These are phyloP conservation scores for Oxyteleia sp. DNA, from an alignment of 2,888 invertebrate species.

Conservation along the genomic window DNA sequence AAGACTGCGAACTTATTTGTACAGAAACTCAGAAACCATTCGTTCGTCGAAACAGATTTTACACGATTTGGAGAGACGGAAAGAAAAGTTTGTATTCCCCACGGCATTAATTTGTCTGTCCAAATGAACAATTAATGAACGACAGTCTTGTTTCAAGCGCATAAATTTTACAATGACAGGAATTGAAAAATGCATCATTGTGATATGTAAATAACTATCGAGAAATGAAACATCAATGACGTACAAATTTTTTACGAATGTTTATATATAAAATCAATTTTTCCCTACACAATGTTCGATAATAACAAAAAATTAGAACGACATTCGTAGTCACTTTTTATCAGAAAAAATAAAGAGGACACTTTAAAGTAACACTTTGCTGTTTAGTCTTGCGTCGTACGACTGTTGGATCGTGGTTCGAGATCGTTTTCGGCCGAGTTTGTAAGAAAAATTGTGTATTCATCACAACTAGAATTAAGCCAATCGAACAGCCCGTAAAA, in stretches of 20 bases:
- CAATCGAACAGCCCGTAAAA: slow-evolving; percentile 27
- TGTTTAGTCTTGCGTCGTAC: slow-evolving; percentile 7
- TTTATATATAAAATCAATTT: slow-evolving; percentile 44
- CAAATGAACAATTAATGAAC: too few species aligned
- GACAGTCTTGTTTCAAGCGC: slow-evolving; percentile 36
- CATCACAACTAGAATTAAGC: background rate
- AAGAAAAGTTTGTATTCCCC: too few species aligned
- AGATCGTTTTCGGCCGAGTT: too few species aligned
- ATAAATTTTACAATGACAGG: slow-evolving; percentile 33
- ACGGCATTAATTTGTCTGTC: too few species aligned
- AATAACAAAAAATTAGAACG: too few species aligned
- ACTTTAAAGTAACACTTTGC: background rate
- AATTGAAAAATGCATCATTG: slow-evolving; percentile 57
- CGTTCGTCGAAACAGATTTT: background rate
- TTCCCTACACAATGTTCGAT: slow-evolving; percentile 41
- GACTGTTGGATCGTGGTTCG: slow-evolving; percentile 6
- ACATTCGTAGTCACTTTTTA: too few species aligned
- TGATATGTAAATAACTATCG: slow-evolving; percentile 62
- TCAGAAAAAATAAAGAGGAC: slow-evolving; percentile 4
- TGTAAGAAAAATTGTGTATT: too few species aligned
- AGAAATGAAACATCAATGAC: slow-evolving; percentile 53
- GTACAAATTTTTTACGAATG: slow-evolving; percentile 61
- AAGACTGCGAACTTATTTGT: slow-evolving; percentile 33
- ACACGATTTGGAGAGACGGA: background rate
- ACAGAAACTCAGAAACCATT: background rate